Evolutionary conservation across 2,797 vertebrate genomes (phyloP).

Genomic region (Mastacembelus armatus): DNA sequence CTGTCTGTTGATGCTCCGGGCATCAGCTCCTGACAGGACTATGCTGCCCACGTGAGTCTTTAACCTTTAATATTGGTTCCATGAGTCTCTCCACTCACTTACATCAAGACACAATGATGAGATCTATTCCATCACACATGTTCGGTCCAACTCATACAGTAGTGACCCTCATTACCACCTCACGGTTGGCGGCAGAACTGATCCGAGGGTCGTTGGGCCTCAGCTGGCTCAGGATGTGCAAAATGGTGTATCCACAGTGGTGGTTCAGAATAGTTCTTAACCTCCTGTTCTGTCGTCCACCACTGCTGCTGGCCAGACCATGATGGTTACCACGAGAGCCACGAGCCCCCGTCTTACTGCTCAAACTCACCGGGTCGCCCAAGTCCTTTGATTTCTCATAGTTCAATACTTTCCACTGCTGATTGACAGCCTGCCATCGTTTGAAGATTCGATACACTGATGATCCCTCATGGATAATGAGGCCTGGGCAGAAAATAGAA

Average conservation of each 20-base stretch:
- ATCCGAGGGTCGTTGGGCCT: constrained; percentile 90
- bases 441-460: constrained; percentile 95
- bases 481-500: constrained; percentile 78
- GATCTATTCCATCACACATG: neutral
- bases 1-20: constrained; percentile 63
- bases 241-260: constrained; percentile 95
- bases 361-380: constrained; percentile 89
- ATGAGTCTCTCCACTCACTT: constrained; percentile 36
- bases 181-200: constrained; percentile 87
- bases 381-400: constrained; percentile 94
- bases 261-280: constrained; percentile 96
- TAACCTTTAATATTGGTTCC: constrained; percentile 38
- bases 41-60: constrained; percentile 30
- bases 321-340: constrained; percentile 87
- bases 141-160: constrained; percentile 85
- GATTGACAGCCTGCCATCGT: constrained; percentile 95
- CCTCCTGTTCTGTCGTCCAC: constrained; percentile 85
- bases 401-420: constrained; percentile 96
- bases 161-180: constrained; percentile 96
- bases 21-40: constrained; percentile 50
- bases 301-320: constrained; percentile 82
- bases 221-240: constrained; percentile 94
- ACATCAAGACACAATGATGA: constrained; percentile 22
- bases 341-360: constrained; percentile 86
- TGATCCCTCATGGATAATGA: constrained; percentile 94